A percentile compares a stretch with the other conserved stretches of the same genome.
Conservation (phyloP, 1,140 invertebrate species). For the Drosophila takahashii region DNA sequence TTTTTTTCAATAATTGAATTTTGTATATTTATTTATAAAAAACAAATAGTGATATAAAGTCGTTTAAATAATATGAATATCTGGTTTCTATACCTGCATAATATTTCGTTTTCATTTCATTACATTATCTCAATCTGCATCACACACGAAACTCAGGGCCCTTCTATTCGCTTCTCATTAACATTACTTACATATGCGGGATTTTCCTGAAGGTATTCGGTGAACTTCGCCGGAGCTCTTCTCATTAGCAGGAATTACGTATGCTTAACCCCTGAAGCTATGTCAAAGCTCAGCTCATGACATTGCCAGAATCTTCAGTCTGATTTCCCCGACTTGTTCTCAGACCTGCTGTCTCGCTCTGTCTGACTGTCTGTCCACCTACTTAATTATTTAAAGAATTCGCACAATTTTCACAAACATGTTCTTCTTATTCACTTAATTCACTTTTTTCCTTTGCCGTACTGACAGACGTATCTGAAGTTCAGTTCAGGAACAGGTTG, state of each 20-base stretch:
- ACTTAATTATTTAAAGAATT: constrained; percentile 82
- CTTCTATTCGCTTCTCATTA: constrained; percentile 49
- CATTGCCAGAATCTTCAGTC: constrained; percentile 25
- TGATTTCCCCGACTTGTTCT: constrained; percentile 14
- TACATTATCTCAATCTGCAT: background rate
- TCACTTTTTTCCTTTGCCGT: constrained; percentile 65
- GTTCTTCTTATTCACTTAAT: constrained; percentile 81
- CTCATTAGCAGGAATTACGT: constrained; percentile 61
- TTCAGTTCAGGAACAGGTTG: constrained; percentile 68
- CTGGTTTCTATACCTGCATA: no score
- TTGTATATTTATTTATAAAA: no score
- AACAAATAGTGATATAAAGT: no score
- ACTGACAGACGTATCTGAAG: constrained; percentile 52
- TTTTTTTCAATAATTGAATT: background rate
- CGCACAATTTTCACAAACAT: constrained; percentile 81
- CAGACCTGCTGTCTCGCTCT: constrained; percentile 2
- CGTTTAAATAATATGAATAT: no score
- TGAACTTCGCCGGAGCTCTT: constrained; percentile 3
- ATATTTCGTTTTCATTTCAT: no score
- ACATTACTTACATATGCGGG: constrained; percentile 49
- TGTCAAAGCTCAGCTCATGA: constrained; percentile 33
- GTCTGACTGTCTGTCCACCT: constrained; percentile 62
- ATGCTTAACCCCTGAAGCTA: constrained; percentile 53
- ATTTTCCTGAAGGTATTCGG: constrained; percentile 10
- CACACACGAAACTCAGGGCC: background rate